Percentiles rank a stretch among this genome's conserved stretches.
Evolutionary conservation across 2,797 vertebrate genomes (phyloP).

Genomic region (Chloroceryle amazona): DNA sequence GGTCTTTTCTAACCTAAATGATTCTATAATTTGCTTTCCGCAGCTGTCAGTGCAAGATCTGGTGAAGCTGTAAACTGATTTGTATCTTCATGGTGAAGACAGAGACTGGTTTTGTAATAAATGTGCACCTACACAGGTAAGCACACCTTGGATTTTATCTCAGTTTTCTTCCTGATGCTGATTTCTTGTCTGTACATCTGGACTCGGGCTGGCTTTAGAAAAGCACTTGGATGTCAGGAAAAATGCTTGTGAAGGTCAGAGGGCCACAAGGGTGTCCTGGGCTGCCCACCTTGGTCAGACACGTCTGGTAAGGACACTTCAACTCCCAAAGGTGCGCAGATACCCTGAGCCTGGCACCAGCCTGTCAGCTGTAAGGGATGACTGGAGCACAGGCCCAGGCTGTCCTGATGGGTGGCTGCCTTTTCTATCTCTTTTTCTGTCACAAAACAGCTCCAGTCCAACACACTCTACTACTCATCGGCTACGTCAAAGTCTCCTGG

Average conservation of each 20-base stretch:
- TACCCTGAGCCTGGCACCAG: neutral
- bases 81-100: neutral
- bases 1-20: too few relatives aligned
- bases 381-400: neutral
- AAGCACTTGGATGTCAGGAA: neutral
- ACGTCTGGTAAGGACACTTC: neutral
- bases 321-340: neutral
- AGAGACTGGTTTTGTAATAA: neutral
- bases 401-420: neutral
- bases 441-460: neutral
- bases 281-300: neutral
- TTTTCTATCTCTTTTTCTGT: neutral
- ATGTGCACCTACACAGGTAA: neutral
- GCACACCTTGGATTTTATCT: neutral
- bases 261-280: neutral
- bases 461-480: fast-evolving
- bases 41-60: neutral
- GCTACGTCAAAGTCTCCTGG: fast-evolving
- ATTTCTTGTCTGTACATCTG: fast-evolving
- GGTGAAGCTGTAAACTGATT: neutral
- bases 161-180: neutral
- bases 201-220: neutral
- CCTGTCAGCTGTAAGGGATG: neutral
- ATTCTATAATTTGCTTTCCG: neutral
- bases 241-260: neutral